phyloP scores from a whole-genome alignment of 2,113 vertebrate species.

The Chrysemys picta region DNA sequence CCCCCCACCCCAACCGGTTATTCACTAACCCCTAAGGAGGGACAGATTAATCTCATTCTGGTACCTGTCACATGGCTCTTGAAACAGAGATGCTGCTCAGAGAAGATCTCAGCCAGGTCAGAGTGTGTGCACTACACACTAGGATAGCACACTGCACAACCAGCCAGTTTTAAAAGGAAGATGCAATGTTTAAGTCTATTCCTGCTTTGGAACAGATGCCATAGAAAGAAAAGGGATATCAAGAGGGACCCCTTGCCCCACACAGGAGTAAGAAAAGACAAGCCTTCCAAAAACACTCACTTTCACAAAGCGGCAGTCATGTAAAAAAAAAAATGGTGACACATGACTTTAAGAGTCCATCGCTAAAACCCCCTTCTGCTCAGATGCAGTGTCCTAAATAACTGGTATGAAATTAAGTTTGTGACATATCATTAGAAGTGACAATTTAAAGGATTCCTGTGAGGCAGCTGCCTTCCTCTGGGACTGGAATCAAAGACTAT shows the following conservation, averaged over 20 bases:
- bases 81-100: not conserved
- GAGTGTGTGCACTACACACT: constrained; percentile 33
- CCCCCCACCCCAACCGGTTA: too few species aligned
- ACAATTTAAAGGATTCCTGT: not conserved
- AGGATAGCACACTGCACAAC: constrained; percentile 22
- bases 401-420: not conserved
- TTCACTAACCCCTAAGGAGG: not conserved
- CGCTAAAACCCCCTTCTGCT: not conserved
- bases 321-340: constrained; percentile 23
- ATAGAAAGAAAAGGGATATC: not conserved
- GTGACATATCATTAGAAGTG: not conserved
- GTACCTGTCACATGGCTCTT: not conserved
- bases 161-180: not conserved
- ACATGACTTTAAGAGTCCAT: not conserved
- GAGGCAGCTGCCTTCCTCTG: not conserved
- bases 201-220: constrained; percentile 6
- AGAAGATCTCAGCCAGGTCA: constrained; percentile 46
- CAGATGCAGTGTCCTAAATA: not conserved
- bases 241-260: constrained; percentile 7
- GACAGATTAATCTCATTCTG: rapidly evolving
- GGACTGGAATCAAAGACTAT: not conserved
- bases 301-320: constrained; percentile 14
- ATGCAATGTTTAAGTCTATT: not conserved
- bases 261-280: constrained; percentile 6
- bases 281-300: constrained; percentile 40